Evolutionary conservation across 2,888 invertebrate genomes (phyloP).

Genomic region (Nomada hirtipes): DNA sequence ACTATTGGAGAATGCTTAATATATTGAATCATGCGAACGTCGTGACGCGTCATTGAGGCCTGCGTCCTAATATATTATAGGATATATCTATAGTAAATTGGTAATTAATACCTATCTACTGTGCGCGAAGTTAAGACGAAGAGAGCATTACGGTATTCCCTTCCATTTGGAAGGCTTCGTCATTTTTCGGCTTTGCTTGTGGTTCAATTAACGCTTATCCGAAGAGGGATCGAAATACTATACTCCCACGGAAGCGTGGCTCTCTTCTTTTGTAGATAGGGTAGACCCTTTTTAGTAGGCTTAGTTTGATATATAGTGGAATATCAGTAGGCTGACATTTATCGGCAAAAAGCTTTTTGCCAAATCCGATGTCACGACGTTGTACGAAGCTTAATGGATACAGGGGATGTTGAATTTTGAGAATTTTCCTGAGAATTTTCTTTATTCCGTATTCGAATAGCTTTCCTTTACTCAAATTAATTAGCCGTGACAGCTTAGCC

Average conservation of each 20-base stretch:
- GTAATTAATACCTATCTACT: background rate
- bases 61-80: background rate
- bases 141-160: background rate
- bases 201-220: background rate
- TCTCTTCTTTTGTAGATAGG: background rate
- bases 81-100: no score
- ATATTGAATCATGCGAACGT: no score
- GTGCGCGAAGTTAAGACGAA: background rate
- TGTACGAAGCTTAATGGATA: constrained; percentile 18
- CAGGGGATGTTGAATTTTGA: no score
- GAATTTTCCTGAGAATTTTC: background rate
- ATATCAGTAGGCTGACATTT: constrained; percentile 17
- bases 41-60: no score
- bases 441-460: background rate
- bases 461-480: background rate
- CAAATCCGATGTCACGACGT: constrained; percentile 8
- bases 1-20: no score
- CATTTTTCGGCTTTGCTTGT: background rate
- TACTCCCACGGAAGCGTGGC: background rate
- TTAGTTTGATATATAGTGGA: constrained; percentile 14
- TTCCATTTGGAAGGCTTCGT: background rate
- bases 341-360: constrained; percentile 33
- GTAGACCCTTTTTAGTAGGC: background rate
- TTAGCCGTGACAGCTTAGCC: background rate
- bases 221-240: background rate